Evolutionary conservation across 2,888 invertebrate species (phyloP).

Genomic region (Galeopsomyia nigrocyanea): DNA sequence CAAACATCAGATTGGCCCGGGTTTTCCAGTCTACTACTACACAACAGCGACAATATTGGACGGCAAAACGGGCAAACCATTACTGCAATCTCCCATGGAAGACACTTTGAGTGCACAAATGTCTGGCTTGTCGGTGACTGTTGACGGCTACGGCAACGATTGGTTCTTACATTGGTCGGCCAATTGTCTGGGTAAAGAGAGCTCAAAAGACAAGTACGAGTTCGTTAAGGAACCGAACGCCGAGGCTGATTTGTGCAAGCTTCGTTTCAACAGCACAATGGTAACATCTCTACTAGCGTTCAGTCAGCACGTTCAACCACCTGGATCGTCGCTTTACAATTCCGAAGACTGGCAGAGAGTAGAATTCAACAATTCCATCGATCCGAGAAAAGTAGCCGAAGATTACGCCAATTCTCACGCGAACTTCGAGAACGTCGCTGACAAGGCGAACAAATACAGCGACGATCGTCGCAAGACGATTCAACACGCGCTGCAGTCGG

Average conservation of each 20-base stretch:
- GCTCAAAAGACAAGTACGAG: conserved; percentile 71
- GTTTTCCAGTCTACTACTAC: conserved; percentile 81
- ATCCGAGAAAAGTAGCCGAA: conserved; percentile 69
- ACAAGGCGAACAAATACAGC: conserved; percentile 47
- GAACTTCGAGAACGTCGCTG: conserved; percentile 56
- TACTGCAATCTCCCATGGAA: conserved; percentile 73
- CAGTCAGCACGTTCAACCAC: conserved; percentile 76
- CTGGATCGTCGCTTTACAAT: conserved; percentile 81
- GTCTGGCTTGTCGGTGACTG: conserved; percentile 73
- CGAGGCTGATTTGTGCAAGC: conserved; percentile 74
- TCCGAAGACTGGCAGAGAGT: conserved; percentile 70
- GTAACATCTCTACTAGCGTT: conserved; percentile 78
- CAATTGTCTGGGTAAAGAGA: conserved; percentile 72
- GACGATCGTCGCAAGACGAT: conserved; percentile 45
- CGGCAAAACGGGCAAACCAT: conserved; percentile 74
- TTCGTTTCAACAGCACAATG: conserved; percentile 79
- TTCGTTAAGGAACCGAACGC: conserved; percentile 62
- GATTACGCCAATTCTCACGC: conserved; percentile 68
- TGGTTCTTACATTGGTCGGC: conserved; percentile 84
- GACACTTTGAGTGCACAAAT: conserved; percentile 76
- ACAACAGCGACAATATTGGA: conserved; percentile 74
- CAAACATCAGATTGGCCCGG: conserved; percentile 78
- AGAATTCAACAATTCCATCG: conserved; percentile 68
- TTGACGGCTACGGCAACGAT: conserved; percentile 79
- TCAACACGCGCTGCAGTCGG: conserved; percentile 39